phyloP scores from a whole-genome alignment of 2,797 vertebrate species.

The Otolemur crassicaudatus region DNA sequence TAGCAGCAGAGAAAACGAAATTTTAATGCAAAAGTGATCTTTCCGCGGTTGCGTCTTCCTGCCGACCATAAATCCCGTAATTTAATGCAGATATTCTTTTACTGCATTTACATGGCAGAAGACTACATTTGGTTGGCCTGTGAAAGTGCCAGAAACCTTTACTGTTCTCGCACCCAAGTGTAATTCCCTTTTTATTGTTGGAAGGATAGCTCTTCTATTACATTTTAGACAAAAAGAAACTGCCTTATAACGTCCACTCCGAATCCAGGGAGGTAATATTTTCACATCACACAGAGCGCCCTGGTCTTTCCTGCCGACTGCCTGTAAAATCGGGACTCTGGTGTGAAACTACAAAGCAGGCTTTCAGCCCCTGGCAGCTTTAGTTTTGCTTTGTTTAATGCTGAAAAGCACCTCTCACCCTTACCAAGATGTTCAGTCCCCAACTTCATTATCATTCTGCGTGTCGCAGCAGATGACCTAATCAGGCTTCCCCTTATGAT shows the following conservation, averaged over 20 bases:
- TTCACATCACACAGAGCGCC: constrained; percentile 30
- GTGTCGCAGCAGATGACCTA: constrained; percentile 58
- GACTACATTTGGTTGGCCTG: constrained; percentile 69
- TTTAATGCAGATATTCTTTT: constrained; percentile 67
- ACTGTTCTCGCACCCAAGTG: constrained; percentile 43
- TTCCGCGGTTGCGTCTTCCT: constrained; percentile 66
- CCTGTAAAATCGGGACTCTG: constrained; percentile 55
- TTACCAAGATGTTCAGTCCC: constrained; percentile 50
- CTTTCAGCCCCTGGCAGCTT: neutral
- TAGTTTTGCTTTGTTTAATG: constrained; percentile 69
- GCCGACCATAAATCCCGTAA: constrained; percentile 78
- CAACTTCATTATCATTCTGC: constrained; percentile 70
- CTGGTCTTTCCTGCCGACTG: constrained; percentile 26
- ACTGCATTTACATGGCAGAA: constrained; percentile 76
- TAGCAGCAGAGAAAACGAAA: constrained; percentile 63
- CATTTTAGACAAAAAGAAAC: constrained; percentile 69
- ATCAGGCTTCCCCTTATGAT: constrained; percentile 18
- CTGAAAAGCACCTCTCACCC: constrained; percentile 64
- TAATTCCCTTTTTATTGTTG: constrained; percentile 74
- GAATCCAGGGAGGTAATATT: constrained; percentile 56
- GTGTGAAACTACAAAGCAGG: constrained; percentile 56
- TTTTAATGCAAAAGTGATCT: constrained; percentile 80
- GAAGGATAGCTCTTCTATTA: constrained; percentile 66
- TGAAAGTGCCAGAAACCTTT: constrained; percentile 70
- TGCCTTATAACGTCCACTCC: constrained; percentile 36